Base-by-base conservation (phyloP, 1,140 invertebrate genomes). In the Hestina assimilis region DNA sequence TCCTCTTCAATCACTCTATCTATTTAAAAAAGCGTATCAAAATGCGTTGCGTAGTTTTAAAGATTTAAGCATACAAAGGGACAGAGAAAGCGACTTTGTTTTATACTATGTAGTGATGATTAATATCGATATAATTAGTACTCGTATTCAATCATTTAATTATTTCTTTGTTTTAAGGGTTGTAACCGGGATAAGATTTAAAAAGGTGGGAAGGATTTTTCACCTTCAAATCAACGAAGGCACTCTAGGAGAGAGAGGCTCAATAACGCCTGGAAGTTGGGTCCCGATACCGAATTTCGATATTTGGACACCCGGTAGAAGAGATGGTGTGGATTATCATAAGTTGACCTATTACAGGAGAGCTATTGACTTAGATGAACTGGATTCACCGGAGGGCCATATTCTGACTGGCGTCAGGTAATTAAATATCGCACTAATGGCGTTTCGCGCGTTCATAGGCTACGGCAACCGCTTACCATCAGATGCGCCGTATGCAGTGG, bases 151-250 rank as follows among this genome's bases (percentile, higher is more conserved):
- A 6, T 40, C 20, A 14, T 23, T 15, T 23, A 31, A 15, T 17
- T 12, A 40, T 20, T 29, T 1, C 31, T 29, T 51, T 29, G 4
- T 1, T 78, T 72, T 11, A 67, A 95, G 94, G 78, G 92, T 97
- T 0, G 90, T 97, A 4, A 95, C 94, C 2, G 96, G 95, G 0
- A 40, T 96, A 2, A 89, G 92, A 35, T 92, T 96, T 53, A 86
- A 91, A 0, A 96, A 96, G 75, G 69, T 89, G 0, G 93, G 95
- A 19, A 88, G 92, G 43, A 90, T 96, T n/a, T 92, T 96, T 66
- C 93, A 96, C 72, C 71, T 96, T 4, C 95, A 96, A 88, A 93
- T 96, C n/a, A 93, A 95, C 78, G 91, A 96, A 81, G 95, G 93
- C 1, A 75, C 87, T 42, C 77, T 96, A 6, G 66, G 92, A 12